Conservation (phyloP, 2,113 vertebrate species). For the Rhea americana region DNA sequence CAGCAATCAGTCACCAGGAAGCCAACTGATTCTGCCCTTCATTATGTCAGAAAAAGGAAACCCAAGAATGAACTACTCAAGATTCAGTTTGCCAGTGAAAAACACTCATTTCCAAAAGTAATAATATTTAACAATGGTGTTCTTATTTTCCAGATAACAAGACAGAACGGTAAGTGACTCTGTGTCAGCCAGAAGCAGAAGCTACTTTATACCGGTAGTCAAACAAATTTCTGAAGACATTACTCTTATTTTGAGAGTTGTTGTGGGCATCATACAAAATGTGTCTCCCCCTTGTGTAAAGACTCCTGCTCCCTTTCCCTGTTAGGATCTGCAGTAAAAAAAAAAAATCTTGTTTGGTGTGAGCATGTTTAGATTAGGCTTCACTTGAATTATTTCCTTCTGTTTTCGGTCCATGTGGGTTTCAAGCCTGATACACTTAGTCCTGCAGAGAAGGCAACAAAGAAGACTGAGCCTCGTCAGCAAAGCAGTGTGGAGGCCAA, state of each 20-base stretch:
- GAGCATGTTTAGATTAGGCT: neutral
- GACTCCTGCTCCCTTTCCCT: neutral
- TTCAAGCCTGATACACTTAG: neutral
- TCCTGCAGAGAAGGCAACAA: neutral
- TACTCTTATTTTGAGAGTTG: neutral
- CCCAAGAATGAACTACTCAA: neutral
- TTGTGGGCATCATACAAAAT: neutral
- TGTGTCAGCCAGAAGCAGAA: neutral
- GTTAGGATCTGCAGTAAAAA: neutral
- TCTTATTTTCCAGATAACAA: neutral
- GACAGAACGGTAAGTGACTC: neutral
- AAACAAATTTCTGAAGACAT: neutral
- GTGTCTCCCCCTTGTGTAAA: neutral
- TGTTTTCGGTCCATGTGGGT: neutral
- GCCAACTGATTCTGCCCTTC: neutral
- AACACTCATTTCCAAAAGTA: neutral
- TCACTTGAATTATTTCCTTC: neutral
- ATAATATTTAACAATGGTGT: neutral
- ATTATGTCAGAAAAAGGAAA: neutral
- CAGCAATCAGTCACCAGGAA: neutral
- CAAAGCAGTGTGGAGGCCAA: neutral
- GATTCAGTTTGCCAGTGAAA: neutral
- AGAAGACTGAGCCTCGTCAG: neutral
- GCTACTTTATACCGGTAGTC: fast-evolving
- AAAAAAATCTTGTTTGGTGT: neutral